Evolutionary conservation across 2,113 vertebrate species (phyloP).

Genomic region (Neoarius graeffei): DNA sequence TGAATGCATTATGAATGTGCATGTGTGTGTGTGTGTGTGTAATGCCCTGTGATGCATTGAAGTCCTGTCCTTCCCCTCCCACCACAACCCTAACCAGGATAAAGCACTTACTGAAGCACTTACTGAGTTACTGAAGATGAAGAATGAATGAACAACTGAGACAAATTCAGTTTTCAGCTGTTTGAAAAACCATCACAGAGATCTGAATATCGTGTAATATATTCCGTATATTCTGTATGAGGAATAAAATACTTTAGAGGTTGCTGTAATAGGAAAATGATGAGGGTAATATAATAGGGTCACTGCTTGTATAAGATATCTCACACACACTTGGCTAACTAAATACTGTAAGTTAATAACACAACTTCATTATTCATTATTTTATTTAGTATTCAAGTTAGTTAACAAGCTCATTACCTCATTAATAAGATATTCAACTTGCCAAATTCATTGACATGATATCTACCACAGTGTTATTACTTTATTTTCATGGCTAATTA

Average conservation of each 20-base stretch:
- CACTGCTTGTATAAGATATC: neutral
- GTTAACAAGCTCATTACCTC: too few species aligned
- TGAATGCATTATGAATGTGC: neutral
- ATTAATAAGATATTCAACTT: too few species aligned
- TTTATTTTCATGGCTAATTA: neutral
- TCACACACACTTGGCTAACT: neutral
- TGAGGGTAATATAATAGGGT: neutral
- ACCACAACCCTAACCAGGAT: neutral
- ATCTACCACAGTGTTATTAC: neutral
- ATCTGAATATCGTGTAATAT: neutral
- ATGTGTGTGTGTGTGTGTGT: neutral
- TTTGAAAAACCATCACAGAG: neutral
- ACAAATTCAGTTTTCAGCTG: neutral
- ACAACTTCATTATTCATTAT: too few species aligned
- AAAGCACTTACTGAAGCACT: conserved; percentile 2
- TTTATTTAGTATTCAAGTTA: too few species aligned
- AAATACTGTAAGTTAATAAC: too few species aligned
- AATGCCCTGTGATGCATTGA: neutral
- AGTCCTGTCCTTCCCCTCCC: neutral
- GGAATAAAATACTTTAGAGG: neutral
- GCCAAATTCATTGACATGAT: neutral
- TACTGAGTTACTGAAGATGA: neutral
- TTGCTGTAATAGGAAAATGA: neutral
- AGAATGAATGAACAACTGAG: neutral
- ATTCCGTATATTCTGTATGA: neutral